phyloP scores from a whole-genome alignment of 2,797 vertebrate genomes.

The Ciconia nigra region DNA sequence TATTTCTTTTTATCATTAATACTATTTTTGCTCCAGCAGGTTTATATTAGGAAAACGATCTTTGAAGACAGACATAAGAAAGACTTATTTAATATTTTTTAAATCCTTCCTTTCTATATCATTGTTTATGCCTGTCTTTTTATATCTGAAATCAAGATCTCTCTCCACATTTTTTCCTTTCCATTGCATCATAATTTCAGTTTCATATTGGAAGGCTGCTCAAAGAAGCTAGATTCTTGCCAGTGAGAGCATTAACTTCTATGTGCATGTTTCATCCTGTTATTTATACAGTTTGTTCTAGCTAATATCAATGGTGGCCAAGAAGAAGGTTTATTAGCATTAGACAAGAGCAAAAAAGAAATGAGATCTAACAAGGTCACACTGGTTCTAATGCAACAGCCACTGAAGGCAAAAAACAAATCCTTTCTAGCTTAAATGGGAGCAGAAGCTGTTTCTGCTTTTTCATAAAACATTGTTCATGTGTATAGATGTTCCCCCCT shows the following conservation, averaged over 20 bases:
- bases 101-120: not conserved
- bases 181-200: not conserved
- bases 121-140: not conserved
- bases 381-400: not conserved
- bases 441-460: not conserved
- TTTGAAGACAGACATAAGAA: conserved; percentile 17
- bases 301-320: not conserved
- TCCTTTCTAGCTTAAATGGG: not conserved
- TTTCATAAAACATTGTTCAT: not conserved
- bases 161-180: conserved; percentile 23
- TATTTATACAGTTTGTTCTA: not conserved
- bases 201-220: not conserved
- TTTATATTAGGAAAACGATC: conserved; percentile 45
- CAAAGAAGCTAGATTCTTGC: not conserved
- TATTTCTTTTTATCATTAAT: conserved; percentile 27
- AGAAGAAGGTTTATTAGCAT: not conserved
- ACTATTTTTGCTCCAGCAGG: conserved; percentile 16
- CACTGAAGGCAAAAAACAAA: not conserved
- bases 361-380: not conserved
- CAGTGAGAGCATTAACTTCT: not conserved
- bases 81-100: not conserved
- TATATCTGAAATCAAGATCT: conserved; percentile 27
- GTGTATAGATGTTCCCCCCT: rapidly evolving
- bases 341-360: not conserved
- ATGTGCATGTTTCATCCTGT: not conserved